Evolutionary conservation across 2,797 vertebrate genomes (phyloP).

Genomic region (Pyrocephalus nanus): DNA sequence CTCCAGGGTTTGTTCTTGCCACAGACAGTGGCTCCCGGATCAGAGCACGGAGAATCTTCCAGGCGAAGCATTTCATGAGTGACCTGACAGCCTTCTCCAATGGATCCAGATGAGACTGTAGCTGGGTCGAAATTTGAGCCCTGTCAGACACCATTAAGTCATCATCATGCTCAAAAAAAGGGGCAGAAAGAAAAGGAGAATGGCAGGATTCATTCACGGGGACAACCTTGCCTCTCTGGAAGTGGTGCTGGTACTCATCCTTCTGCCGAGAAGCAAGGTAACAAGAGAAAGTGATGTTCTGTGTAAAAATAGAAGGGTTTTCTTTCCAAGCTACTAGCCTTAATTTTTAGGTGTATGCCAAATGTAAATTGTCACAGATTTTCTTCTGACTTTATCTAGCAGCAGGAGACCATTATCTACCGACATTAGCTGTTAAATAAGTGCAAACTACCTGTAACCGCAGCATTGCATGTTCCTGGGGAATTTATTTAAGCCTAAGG

Average conservation of each 20-base stretch:
- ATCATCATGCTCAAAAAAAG: background rate
- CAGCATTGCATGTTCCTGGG: background rate
- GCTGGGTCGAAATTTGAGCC: background rate
- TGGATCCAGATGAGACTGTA: background rate
- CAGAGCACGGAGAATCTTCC: background rate
- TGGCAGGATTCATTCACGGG: background rate
- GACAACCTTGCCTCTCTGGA: background rate
- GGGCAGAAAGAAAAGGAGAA: background rate
- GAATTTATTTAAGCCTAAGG: background rate
- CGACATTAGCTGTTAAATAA: conserved; percentile 25
- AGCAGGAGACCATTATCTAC: background rate
- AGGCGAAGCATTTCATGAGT: background rate
- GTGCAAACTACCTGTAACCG: conserved; percentile 31
- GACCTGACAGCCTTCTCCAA: background rate
- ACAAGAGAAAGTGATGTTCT: background rate
- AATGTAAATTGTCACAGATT: background rate
- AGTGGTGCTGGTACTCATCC: background rate
- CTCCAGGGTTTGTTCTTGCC: background rate
- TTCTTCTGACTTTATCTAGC: background rate
- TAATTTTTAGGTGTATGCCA: background rate
- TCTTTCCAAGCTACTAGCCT: background rate
- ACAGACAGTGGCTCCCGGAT: background rate
- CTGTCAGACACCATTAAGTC: background rate
- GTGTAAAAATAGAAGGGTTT: background rate
- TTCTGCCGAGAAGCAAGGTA: background rate